These are phyloP conservation scores for Okamejei kenojei DNA, from an alignment of 2,797 vertebrate genomes.

Conservation along the genomic window DNA sequence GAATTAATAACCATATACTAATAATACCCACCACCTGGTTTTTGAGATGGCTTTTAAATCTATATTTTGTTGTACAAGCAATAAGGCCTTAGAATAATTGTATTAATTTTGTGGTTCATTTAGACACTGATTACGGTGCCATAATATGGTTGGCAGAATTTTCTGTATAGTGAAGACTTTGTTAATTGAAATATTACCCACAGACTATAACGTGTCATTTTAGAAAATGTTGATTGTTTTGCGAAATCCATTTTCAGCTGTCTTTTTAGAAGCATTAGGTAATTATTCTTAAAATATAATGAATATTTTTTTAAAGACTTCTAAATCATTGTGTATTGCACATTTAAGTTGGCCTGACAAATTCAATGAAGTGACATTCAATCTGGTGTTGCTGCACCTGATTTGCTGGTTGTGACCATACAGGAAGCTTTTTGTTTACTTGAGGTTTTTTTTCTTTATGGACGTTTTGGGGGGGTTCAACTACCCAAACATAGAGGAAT, in stretches of 20 bases:
- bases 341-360: not conserved
- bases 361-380: not conserved
- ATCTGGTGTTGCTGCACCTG: not conserved
- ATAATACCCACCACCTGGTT: not conserved
- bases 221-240: not conserved
- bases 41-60: not conserved
- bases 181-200: not conserved
- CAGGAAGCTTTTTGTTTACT: no score
- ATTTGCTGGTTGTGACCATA: not conserved
- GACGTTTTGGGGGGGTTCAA: not conserved
- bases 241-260: not conserved
- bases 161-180: not conserved
- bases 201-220: not conserved
- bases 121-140: not conserved
- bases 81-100: not conserved
- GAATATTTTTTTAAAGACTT: not conserved
- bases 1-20: not conserved
- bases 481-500: not conserved
- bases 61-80: not conserved
- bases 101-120: not conserved
- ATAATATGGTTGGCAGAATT: not conserved
- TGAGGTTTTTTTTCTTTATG: not conserved
- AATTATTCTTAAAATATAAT: not conserved
- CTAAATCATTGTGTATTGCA: not conserved
- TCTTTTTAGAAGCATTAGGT: not conserved